Evolutionary conservation across 2,113 vertebrate species (phyloP), one percentile per base, ranked within the genome.

Genomic region (Salvelinus alpinus): DNA sequence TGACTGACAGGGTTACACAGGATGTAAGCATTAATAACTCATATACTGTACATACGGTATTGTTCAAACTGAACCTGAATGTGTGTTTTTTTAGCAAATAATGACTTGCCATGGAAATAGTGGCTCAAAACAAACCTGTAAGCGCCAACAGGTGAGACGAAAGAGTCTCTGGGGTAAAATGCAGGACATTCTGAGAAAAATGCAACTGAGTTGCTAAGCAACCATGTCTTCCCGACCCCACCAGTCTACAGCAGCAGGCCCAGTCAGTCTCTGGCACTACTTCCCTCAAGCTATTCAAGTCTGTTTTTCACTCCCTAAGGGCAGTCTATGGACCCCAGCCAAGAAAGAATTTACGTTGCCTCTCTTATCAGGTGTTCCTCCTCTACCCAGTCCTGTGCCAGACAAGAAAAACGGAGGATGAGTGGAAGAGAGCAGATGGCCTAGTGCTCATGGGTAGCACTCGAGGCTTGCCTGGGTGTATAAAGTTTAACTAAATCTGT

Each of bases 381-480:
- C 24, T 2, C 3, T 7, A 66, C 27, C 64, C 64, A 66, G 25
- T 5, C 64, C 64, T 20, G 4, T 18, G 54, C 54, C 54, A 57
- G 54, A 57, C 38, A 20, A 66, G 12, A 31, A 1, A 59, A 57
- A 72, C 38, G 72, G 67, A 48, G 65, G 25, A 47, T 51, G 24
- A 64, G 72, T 54, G 4, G 5, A 54, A 14, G 64, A 48, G 62
- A 54, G 64, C 85, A 91, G 86, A 91, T 88, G 87, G 82, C 74
- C 70, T 69, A 71, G 20, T 64, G 48, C 79, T 73, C 62, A 38
- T 68, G 72, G 59, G 27, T 0, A 66, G 34, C 25, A 38, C 69
- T 72, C 24, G 6, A 82, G 67, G 74, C 4, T 24, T 72, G 69
- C 38, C 71, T 76, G 38, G 47, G 51, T 77, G 73, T 85, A 80